Evolutionary conservation across 1,140 invertebrate genomes (phyloP), one percentile per base, ranked within the genome.

Genomic region (Drosophila leontia): DNA sequence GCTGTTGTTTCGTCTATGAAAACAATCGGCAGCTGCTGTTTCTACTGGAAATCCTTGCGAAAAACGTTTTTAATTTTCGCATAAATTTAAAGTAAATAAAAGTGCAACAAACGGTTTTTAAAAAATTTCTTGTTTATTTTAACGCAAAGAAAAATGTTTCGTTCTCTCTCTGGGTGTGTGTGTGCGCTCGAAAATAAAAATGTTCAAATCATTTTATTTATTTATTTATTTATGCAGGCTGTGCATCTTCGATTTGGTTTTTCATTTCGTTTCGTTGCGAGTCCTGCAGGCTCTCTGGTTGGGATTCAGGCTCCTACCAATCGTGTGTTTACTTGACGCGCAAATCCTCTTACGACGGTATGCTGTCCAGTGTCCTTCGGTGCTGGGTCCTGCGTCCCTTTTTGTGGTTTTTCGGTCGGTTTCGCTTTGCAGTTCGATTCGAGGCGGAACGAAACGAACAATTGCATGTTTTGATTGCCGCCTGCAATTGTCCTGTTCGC

Each of bases 31-130:
- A 56, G 51, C 68, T 55, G 51, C 51, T 23, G 17, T 17, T 51
- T 7, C 50, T 53, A 11, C 17, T 65, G 68, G 67, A 84, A 90
- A 90, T 88, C 85, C 85, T 90, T 85, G 85, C 85, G 69, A 85
- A 81, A 88, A 90, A 81, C 50, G 71, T 74, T 81, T 90, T 90
- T 90, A 85, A 90, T 91, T 88, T 90, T 90, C 85, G 79, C 85
- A 90, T 90, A 90, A 85, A 90, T 90, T 90, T 90, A 90, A 90
- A 90, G 78, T 91, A 90, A 90, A 90, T 90, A 90, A 76, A 74
- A 82, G 50, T 63, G 75, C 68, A 78, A 47, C 75, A 65, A 69
- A 75, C 61, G 45, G 58, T 64, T 77, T 77, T 80, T 41, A 62
- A 78, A 74, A 79, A 88, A 90, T 67, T 6, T 56, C 35, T 26